Base-by-base conservation (phyloP, 1,140 invertebrate species). In the Leptoteleia sp. region DNA sequence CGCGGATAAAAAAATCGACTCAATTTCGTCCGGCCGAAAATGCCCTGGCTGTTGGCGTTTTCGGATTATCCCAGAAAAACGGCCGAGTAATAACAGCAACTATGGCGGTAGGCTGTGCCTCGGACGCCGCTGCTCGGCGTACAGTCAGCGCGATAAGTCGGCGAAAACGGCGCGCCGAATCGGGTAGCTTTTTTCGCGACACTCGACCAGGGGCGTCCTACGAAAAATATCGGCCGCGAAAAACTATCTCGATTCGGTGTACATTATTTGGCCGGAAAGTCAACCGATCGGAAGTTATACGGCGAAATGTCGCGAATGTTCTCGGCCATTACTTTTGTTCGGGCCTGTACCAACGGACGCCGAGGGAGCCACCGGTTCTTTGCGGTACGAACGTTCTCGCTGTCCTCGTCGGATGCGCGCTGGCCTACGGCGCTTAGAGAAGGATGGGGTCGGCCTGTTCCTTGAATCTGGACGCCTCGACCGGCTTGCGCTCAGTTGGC, bases 401-500 rank as follows among this genome's bases (percentile, higher is more conserved):
- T 8, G 11, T 65, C 59, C 37, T 59, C 25, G 22, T 75, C 25
- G 4, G n/a, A n/a, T 1, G 15, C 27, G 1, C 0, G 4, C 29
- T 0, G 33, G n/a, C 2, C 37, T 7, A 6, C 8, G 12, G 35
- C 0, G 11, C 1, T 5, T 12, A n/a, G 11, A 75, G 17, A 43
- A 13, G 12, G 52, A 65, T 9, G 1, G 57, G n/a, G 0, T 4
- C 59, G 5, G 11, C 37, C 31, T 38, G 71, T 67, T 54, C 29
- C 72, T 62, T 11, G 22, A 52, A 45, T 61, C 52, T 82, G 79
- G 86, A 89, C 87, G 87, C 87, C 84, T 82, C 83, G 82, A 78
- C 84, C 85, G 84, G 86, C 82, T 75, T 76, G 80, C 84, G 82
- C 81, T 89, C 88, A 90, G 89, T 90, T 89, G 84, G 84, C 84